A percentile compares a stretch with the other conserved stretches of the same genome.
Evolutionary conservation across 2,888 invertebrate species (phyloP).

Genomic region (Harpalus rubripes): DNA sequence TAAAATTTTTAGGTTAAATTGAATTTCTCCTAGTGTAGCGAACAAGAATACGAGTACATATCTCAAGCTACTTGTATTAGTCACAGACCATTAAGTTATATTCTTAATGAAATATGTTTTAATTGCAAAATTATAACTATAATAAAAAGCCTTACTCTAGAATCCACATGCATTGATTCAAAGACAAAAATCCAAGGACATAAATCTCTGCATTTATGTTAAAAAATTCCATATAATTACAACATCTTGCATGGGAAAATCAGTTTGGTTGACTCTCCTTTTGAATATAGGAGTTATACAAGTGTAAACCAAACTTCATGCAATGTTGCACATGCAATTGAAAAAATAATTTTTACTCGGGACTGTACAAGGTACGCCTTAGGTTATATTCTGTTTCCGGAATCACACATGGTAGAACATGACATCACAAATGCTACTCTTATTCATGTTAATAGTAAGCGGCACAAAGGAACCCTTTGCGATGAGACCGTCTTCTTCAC

Average conservation of each 20-base stretch:
- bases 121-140: slow-evolving; percentile 37
- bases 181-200: slow-evolving; percentile 16
- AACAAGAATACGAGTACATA: background rate
- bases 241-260: slow-evolving; percentile 30
- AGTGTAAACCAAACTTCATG: slow-evolving; percentile 53
- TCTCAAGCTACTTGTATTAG: background rate
- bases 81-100: slow-evolving; percentile 18
- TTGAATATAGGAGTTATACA: slow-evolving; percentile 31
- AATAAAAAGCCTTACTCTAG: slow-evolving; percentile 15
- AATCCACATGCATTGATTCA: background rate
- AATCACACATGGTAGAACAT: slow-evolving; percentile 77
- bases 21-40: too few species aligned
- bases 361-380: slow-evolving; percentile 75
- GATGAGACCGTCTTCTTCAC: slow-evolving; percentile 18
- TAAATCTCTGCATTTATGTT: background rate
- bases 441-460: slow-evolving; percentile 38
- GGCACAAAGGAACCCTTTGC: slow-evolving; percentile 48
- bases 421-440: slow-evolving; percentile 75
- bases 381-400: slow-evolving; percentile 77
- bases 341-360: slow-evolving; percentile 59
- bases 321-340: slow-evolving; percentile 61
- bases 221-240: slow-evolving; percentile 25
- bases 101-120: slow-evolving; percentile 36
- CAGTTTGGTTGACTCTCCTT: slow-evolving; percentile 10
- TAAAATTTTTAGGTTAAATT: too few species aligned